Evolutionary conservation across 1,140 invertebrate species (phyloP), one percentile per base, ranked within the genome.

Genomic region (Paralvinella palmiformis): DNA sequence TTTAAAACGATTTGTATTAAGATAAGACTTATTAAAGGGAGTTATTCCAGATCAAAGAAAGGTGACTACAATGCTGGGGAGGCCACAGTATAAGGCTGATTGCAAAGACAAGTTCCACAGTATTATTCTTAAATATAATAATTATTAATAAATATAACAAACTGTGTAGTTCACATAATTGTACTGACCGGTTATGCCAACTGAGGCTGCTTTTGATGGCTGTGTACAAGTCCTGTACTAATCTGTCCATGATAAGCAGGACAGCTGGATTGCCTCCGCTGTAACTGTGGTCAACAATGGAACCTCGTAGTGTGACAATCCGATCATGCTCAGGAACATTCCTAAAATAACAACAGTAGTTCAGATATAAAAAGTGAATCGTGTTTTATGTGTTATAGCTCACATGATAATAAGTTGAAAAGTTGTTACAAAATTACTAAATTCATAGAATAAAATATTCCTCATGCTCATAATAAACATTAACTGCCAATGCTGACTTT

Each of bases 281-380:
- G 73, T 91, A 91, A 31, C 83, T 84, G 71, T 90, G 86, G 81
- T 93, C 91, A 62, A 94, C 89, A 15, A 94, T 86, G 3, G 91
- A 92, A 15, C 92, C 91, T 32, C 87, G 79, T 37, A 95, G 82
- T 64, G 86, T 86, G 0, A 93, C 89, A 62, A 94, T 89, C 59
- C 91, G 83, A 17, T 89, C 87, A 80, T 94, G 91, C 69, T 89
- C 85, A 1, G 91, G 89, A 68, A 94, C 89, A 57, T 88, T 89
- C 75, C 91, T 90, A 70, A 63, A 58, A 45, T 22, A 44, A 22
- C 17, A 35, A 17, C 50, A 63, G 1, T 37, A 53, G 24, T 13
- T 17, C 50, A 22, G 13, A 24, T 0, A 22, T 17, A 53, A 53
- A 53, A 15, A 13, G 10, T 53, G 13, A 53, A n/a, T 53, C 24